A percentile compares a stretch with the other conserved stretches of the same genome.
phyloP scores from a whole-genome alignment of 2,113 vertebrate species.

The Smithornis capensis region DNA sequence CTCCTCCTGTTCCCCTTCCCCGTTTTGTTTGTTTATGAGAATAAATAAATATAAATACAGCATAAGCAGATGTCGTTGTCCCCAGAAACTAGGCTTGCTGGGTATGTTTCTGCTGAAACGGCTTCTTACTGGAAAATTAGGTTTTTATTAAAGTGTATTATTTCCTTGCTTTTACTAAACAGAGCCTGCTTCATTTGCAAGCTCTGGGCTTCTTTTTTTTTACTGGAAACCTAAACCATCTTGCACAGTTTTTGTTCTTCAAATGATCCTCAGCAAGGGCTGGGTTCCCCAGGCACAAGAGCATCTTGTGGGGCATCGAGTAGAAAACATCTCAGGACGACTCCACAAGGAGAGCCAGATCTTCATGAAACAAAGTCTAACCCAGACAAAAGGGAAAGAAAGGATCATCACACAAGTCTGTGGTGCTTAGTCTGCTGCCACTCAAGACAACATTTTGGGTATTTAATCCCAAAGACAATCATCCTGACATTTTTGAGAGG shows the following conservation, averaged over 20 bases:
- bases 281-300: not conserved
- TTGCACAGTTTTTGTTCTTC: not conserved
- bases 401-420: not conserved
- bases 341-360: not conserved
- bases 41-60: slow-evolving; percentile 27
- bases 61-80: slow-evolving; percentile 1
- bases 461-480: not conserved
- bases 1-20: not conserved
- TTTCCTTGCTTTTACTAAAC: slow-evolving; percentile 25
- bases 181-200: not conserved
- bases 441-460: not conserved
- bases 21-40: not conserved
- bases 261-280: not conserved
- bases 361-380: not conserved
- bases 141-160: slow-evolving; percentile 45
- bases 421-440: not conserved
- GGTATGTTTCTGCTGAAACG: not conserved
- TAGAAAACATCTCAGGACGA: not conserved
- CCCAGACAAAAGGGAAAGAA: not conserved
- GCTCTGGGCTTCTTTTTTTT: not conserved
- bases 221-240: not conserved
- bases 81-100: slow-evolving; percentile 20
- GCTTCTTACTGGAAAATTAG: slow-evolving; percentile 32
- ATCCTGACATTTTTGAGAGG: not conserved
- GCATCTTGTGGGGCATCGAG: accelerated